Conservation (phyloP, 2,113 vertebrate genomes). For the Cyprinodon tularosa region DNA sequence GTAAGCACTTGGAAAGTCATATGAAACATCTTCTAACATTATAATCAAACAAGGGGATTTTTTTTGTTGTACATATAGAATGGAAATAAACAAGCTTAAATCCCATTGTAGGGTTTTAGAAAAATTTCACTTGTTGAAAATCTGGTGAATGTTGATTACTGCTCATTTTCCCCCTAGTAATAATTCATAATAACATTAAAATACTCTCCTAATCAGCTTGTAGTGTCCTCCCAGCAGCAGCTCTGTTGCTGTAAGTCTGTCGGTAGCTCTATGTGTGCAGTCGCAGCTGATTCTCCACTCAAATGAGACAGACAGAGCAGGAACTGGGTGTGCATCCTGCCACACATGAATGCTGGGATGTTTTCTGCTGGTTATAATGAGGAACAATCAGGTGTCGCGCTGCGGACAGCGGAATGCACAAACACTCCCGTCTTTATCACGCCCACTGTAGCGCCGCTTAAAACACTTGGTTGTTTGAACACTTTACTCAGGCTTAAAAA, state of each 20-base stretch:
- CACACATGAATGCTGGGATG: neutral
- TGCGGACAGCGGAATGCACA: slow-evolving; percentile 67
- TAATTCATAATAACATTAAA: neutral
- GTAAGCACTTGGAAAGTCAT: neutral
- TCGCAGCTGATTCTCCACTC: neutral
- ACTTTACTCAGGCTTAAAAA: slow-evolving; percentile 19
- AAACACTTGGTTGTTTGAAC: slow-evolving; percentile 62
- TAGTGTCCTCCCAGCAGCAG: neutral
- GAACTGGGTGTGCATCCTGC: neutral
- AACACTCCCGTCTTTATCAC: slow-evolving; percentile 61
- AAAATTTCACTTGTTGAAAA: neutral
- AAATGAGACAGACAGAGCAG: neutral
- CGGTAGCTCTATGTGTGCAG: neutral
- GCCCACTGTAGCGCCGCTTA: slow-evolving; percentile 61
- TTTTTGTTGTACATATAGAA: neutral
- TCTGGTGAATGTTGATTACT: neutral
- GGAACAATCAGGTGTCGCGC: slow-evolving; percentile 52
- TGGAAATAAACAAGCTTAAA: neutral
- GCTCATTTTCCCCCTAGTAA: too few species aligned
- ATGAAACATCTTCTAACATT: neutral
- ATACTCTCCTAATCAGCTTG: neutral
- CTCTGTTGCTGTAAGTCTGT: neutral
- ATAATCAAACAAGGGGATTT: neutral
- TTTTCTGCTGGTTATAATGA: neutral
- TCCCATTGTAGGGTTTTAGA: neutral